phyloP scores from a whole-genome alignment of 2,797 vertebrate genomes.

The Rhincodon typus region DNA sequence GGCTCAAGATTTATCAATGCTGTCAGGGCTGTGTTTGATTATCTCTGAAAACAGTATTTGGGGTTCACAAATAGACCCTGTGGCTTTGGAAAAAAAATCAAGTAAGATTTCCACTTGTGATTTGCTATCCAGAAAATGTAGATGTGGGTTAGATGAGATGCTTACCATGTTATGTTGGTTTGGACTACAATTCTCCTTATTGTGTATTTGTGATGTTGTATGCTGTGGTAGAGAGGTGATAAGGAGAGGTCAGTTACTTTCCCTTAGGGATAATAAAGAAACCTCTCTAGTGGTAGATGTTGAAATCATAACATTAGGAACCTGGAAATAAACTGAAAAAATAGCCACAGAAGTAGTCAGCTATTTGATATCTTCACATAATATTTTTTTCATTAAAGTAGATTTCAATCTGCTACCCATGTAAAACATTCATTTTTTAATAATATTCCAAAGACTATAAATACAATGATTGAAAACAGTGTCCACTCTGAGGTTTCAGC shows the following conservation, averaged over 20 bases:
- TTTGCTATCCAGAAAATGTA: conserved; percentile 9
- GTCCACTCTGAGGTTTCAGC: not conserved
- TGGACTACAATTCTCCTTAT: not conserved
- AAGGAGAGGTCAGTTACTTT: not conserved
- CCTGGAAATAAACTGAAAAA: not conserved
- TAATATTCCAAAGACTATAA: not conserved
- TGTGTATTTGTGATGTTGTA: not conserved
- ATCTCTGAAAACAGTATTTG: not conserved
- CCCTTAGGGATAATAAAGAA: not conserved
- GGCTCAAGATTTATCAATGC: not conserved
- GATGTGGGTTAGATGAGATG: not conserved
- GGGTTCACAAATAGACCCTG: not conserved
- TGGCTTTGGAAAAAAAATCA: not conserved
- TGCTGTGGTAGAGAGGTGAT: not conserved
- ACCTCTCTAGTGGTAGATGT: not conserved
- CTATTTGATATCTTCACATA: not conserved
- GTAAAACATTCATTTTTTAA: not conserved
- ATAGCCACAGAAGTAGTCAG: not conserved
- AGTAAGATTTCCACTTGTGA: not conserved
- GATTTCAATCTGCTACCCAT: not conserved
- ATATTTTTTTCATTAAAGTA: not conserved
- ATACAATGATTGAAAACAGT: not conserved
- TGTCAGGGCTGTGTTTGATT: not conserved
- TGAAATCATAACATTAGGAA: not conserved
- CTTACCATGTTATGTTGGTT: not conserved